A percentile compares a stretch with the other conserved stretches of the same genome.
Evolutionary conservation across 2,888 invertebrate species (phyloP).

Genomic region (Ectemnius cavifrons): DNA sequence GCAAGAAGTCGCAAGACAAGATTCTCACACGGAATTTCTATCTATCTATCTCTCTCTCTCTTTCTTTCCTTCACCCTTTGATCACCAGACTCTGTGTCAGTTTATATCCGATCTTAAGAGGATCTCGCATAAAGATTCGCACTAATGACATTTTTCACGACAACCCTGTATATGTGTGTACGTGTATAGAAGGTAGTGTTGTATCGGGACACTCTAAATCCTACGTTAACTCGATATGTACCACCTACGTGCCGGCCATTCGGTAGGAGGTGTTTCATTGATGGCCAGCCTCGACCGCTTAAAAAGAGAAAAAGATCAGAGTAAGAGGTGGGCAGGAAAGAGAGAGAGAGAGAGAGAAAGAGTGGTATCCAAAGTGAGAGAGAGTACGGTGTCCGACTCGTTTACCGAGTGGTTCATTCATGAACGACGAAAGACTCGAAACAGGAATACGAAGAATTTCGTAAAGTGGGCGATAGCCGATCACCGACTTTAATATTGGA

Average conservation of each 20-base stretch:
- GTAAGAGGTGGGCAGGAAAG: constrained; percentile 37
- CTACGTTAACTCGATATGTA: constrained; percentile 49
- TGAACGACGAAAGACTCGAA: constrained; percentile 53
- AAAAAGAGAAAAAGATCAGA: not conserved
- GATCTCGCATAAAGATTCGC: constrained; percentile 1
- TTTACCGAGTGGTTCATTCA: constrained; percentile 53
- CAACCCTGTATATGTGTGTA: constrained; percentile 39
- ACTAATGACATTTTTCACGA: constrained; percentile 9
- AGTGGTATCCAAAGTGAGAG: constrained; percentile 8
- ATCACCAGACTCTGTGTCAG: too few relatives aligned
- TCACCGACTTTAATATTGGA: constrained; percentile 33
- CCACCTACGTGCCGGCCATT: constrained; percentile 55
- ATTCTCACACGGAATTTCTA: too few relatives aligned
- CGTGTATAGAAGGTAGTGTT: constrained; percentile 32
- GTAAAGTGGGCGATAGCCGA: constrained; percentile 52
- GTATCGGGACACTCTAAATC: constrained; percentile 52
- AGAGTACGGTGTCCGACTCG: constrained; percentile 14
- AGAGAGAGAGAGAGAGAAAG: constrained; percentile 31
- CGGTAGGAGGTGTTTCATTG: constrained; percentile 62
- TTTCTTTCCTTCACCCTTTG: too few relatives aligned
- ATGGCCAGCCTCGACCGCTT: constrained; percentile 49
- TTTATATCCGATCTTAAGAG: not conserved
- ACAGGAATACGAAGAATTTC: constrained; percentile 57
- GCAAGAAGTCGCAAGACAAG: too few relatives aligned
- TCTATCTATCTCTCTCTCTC: too few relatives aligned